Base-by-base conservation (phyloP, 2,888 invertebrate genomes). In the Hartigia nigra region DNA sequence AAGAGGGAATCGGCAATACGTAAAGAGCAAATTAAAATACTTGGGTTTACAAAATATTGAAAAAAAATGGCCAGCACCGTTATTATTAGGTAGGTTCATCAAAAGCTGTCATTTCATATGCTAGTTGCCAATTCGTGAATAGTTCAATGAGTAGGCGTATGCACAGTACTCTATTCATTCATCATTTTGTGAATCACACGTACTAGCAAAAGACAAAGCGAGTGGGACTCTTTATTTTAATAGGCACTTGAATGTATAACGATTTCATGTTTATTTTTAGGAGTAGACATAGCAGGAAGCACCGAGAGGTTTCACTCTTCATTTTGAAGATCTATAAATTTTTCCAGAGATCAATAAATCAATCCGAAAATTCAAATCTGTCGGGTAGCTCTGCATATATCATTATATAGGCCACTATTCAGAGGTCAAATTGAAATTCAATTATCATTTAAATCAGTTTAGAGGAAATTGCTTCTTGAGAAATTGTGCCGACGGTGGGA, bases 391-490 rank as follows among this genome's bases (percentile, higher is more conserved):
- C 75, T 36, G 70, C 72, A 70, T 78, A 70, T 35, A 31, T 76
- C 69, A 78, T 75, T 31, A 75, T 31, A 78, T 76, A 78, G 76
- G 75, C 69, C 69, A 75, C 69, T 70, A 76, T 78, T 76, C 76
- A 83, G 80, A 79, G 80, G 80, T 81, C 76, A 82, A 79, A 80
- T 80, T 79, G 70, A 82, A 82, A 81, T 82, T 79, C 77, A 80
- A 84, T 83, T 84, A 76, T 12, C 79, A 86, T 84, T 78, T 69
- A 81, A 82, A 82, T 83, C 82, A 77, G 79, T 81, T 82, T 78
- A 77, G 34, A 77, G 83, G 76, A 78, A 83, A 81, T 78, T 77
- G 74, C 70, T 70, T 35, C 32, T 70, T 72, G 74, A 69, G 76
- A 31, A 23, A 23, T 36, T 36, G 55, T 37, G 72, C 31, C 31